Evolutionary conservation across 2,797 vertebrate species (phyloP).

Genomic region (Sternotherus odoratus): DNA sequence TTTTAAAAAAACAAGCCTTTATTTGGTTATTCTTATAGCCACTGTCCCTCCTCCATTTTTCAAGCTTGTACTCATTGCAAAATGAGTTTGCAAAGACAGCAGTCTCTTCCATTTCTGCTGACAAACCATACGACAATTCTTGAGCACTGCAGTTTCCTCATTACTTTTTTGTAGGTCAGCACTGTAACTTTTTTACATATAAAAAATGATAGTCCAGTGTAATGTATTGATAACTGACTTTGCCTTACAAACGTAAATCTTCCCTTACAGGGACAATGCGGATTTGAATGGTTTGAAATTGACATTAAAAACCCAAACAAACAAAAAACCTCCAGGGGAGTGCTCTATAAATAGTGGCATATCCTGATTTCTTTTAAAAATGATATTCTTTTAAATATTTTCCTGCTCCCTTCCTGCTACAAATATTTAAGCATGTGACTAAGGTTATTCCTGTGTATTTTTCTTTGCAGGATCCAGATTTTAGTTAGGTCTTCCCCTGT

Average conservation of each 20-base stretch:
- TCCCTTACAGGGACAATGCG: neutral
- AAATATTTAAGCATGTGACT: no score
- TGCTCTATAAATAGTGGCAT: neutral
- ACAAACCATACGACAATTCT: slow-evolving; percentile 13
- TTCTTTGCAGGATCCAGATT: no score
- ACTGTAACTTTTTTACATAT: neutral
- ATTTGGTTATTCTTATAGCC: slow-evolving; percentile 36
- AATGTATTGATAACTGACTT: neutral
- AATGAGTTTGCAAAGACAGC: neutral
- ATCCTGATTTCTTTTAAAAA: neutral
- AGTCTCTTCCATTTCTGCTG: slow-evolving; percentile 5
- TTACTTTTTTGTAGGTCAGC: neutral
- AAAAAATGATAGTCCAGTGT: neutral
- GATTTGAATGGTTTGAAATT: neutral
- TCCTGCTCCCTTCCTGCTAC: neutral
- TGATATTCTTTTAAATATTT: neutral
- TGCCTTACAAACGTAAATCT: neutral
- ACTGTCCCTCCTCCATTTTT: neutral
- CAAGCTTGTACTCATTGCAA: neutral
- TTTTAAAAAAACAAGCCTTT: slow-evolving; percentile 42
- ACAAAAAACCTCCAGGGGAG: neutral
- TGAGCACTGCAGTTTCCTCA: neutral
- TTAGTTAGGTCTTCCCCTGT: no score
- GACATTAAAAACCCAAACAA: neutral
- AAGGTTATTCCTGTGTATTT: no score